Evolutionary conservation across 2,113 vertebrate species (phyloP), one percentile per base, ranked within the genome.

Genomic region (Tringa solitaria): DNA sequence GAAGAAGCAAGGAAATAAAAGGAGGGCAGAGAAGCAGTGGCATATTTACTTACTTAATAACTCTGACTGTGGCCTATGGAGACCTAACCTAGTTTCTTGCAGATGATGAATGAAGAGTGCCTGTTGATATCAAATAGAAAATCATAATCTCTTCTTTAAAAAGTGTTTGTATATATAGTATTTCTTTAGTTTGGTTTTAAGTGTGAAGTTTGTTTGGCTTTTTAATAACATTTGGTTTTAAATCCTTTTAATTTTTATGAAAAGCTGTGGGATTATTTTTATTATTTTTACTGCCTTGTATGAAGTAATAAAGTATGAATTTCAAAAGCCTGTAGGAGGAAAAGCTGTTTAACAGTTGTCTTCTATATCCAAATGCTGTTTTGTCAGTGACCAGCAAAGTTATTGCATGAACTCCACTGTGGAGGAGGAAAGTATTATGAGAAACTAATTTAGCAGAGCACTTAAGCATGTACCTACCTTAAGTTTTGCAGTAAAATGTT

Each of bases 1-100:
- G 99, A 99, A 93, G 99, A 99, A 89, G 64, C 98, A 94, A 98
- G 98, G 98, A 99, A 99, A 97, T 99, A 96, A 98, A 95, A 96
- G 95, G 91, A 91, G 87, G 92, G 48, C 87, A 46, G 37, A 70
- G 84, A 93, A 96, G 82, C 91, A 89, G 70, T 64, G 91, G 94
- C 26, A 63, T 96, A 72, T 96, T 97, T 96, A 80, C 96, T 97
- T 97, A 93, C 93, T 91, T 96, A 95, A 89, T 96, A 97, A 97
- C 94, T 96, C 94, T 93, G 97, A 97, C 93, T 75, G 61, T 72
- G 86, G 96, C 88, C 97, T 93, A 8, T 57, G 63, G 98, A 97
- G 96, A 96, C 85, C 56, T 95, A 94, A 93, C 97, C 98, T 96
- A 86, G 85, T 97, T 98, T 97, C 87, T 91, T 90, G 35, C 60